Evolutionary conservation across 1,140 invertebrate genomes (phyloP), one percentile per base, ranked within the genome.

Genomic region (Arion vulgaris): DNA sequence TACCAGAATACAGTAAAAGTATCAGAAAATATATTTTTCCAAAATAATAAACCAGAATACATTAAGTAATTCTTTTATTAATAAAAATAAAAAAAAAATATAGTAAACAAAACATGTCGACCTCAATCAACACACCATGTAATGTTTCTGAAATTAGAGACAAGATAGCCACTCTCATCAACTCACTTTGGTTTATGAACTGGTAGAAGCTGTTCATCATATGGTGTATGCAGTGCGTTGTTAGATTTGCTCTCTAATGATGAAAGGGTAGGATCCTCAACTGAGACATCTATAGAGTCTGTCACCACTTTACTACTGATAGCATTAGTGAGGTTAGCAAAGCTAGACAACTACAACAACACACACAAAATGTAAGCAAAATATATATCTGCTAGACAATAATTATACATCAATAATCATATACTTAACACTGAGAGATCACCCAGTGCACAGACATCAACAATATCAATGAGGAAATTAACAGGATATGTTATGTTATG

Each of bases 131-230:
- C 41, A 45, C 41, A 57, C 17, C 53, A 57, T 57, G 19, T 23
- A 57, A 2, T 57, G 15, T 4, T 57, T 57, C 53, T n/a, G 26
- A 4, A 1, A 57, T 15, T 23, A 57, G 5, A 57, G 53, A n/a
- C 19, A 57, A 57, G 2, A 82, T n/a, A 78, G 62, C 7, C 19
- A 49, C 23, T 51, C 28, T 36, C n/a, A n/a, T n/a, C n/a, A 57
- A 85, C 80, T 82, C 83, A 89, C 87, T 88, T 86, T 36, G 62
- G 38, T 32, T 88, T 91, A 32, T 85, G 82, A 28, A 96, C 95
- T 39, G 96, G 96, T 84, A 97, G 94, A 0, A 95, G 94, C 82
- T 96, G 93, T 88, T 97, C 96, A 89, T 97, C 96, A 89, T 97
- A 97, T 62, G 96, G 91, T 28, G 91, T 91, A 17, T 91, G 85